Evolutionary conservation across 2,113 vertebrate species (phyloP), one percentile per base, ranked within the genome.

Genomic region (Seriola dumerili): DNA sequence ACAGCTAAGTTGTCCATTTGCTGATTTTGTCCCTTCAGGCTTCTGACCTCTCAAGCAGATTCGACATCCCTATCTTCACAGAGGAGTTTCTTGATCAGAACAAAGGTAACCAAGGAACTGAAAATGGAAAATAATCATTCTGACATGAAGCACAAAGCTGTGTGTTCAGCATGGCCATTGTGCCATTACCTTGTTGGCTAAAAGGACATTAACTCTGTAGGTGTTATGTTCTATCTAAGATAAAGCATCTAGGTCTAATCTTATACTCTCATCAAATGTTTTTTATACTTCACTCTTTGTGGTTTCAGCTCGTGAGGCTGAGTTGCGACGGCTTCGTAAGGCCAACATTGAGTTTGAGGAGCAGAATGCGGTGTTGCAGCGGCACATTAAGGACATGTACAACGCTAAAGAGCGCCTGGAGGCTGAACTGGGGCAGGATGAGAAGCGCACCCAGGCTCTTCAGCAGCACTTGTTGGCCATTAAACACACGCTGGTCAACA

Each of bases 11-110:
- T 54, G 5, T 74, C 4, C 4, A 48, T 81, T 65, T 74, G 5
- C 46, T 32, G 11, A 19, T 83, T 57, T 17, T 89, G 12, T 83
- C 8, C 44, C n/a, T 87, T 46, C 78, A 99, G 98, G 91, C 86
- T 21, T 93, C 96, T 0, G 97, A 99, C 55, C 70, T 95, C 50
- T 90, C 96, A 0, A 96, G 95, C 58, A 94, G 96, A 83, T 98
- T 99, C 0, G 97, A 99, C 0, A 97, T 98, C 13, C 98, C 98
- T 12, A 99, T 99, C 87, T 99, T 99, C 94, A 99, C 98, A 0
- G 98, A 99, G 79, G 98, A 99, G 87, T 99, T 99, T 88, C 92
- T 99, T 76, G 98, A 99, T 95, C 98, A 99, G 92, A 99, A 99
- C 89, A 99, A 99, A 96, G 97, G 98, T 99, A 91, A 81, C 62